Evolutionary conservation across 1,140 invertebrate species (phyloP), one percentile per base, ranked within the genome.

Genomic region (Drosophila virilis): DNA sequence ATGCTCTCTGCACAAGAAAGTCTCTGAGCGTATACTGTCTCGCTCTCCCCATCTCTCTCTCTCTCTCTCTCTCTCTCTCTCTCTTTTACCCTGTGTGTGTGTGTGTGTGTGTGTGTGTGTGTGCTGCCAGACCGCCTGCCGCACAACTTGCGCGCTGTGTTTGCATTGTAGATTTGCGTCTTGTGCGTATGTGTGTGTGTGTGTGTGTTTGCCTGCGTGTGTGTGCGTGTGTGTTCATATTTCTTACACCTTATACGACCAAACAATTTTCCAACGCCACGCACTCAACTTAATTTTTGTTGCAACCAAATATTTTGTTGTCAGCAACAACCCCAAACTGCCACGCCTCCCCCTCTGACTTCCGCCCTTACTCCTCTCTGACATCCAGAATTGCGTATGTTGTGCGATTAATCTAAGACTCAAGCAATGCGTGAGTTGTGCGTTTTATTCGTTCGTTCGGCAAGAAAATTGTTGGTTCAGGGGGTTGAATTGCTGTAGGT

Each of bases 271-370:
- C 76, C 88, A 74, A 70, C 77, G 82, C 80, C 77, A 80, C 85
- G 85, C 84, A 89, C 85, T 89, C 84, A 89, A 89, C 74, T 89
- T 89, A 78, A 84, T 89, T 84, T 90, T 80, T 84, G 84, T 89
- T 89, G 85, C 85, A 89, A 80, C 84, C 66, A 73, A 82, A 84
- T 80, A 83, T 79, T 80, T 70, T 74, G 68, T 77, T 76, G 65
- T 35, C 71, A 62, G 54, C 74, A 51, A 28, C 52, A 62, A n/a
- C 51, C 54, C 13, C n/a, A 58, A n/a, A 8, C 45, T 9, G 10
- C 43, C 59, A 43, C 37, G n/a, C 35, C 15, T 17, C 15, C 4
- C 45, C 12, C n/a, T 8, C 17, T n/a, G 35, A 17, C 37, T 13
- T 13, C 35, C 37, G 37, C 40, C 64, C 54, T 48, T 10, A 13